Evolutionary conservation across 2,888 invertebrate species (phyloP), one percentile per base, ranked within the genome.

Genomic region (Aspidiotus rigidus): DNA sequence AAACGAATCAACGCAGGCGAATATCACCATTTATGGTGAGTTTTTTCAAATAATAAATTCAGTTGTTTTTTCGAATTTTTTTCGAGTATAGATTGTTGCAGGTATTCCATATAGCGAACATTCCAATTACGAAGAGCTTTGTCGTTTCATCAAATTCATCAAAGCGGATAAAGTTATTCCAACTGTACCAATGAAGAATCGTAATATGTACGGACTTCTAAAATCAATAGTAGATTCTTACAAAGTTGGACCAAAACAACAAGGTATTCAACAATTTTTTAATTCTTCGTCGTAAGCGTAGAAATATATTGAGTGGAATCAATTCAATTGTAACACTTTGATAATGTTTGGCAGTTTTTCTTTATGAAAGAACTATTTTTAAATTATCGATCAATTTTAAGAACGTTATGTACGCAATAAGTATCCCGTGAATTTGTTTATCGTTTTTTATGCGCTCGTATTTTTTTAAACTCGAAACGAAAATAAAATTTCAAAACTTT

Each of bases 101-200:
- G 72, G 70, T 13, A 72, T 75, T 69, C 84, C 85, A 17, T 85
- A 85, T 76, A 85, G 85, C n/a, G 85, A 85, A 74, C 84, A 84
- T 74, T 85, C 85, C 0, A 88, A 88, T 77, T 88, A 84, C 77
- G 81, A 82, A 0, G 90, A 90, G 77, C 76, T 90, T 75, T 81
- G 85, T 71, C 80, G 85, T 6, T 89, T 90, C 77, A 84, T 88
- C 10, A 83, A 84, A 75, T 86, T 82, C 73, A 74, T 87, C 2
- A 83, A 82, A 73, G 88, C 89, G 7, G 80, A 81, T 70, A 81
- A 82, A 74, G 85, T 89, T 0, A 82, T 89, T 17, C 81, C 82
- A 6, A 82, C 82, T 2, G 82, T 83, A 1, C 80, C 81, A 74
- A 78, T 79, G 78, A n/a, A 79, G 70, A 62, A 75, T 71, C 61